Base-by-base conservation (phyloP, 2,888 invertebrate species). In the Tenthredo notha region DNA sequence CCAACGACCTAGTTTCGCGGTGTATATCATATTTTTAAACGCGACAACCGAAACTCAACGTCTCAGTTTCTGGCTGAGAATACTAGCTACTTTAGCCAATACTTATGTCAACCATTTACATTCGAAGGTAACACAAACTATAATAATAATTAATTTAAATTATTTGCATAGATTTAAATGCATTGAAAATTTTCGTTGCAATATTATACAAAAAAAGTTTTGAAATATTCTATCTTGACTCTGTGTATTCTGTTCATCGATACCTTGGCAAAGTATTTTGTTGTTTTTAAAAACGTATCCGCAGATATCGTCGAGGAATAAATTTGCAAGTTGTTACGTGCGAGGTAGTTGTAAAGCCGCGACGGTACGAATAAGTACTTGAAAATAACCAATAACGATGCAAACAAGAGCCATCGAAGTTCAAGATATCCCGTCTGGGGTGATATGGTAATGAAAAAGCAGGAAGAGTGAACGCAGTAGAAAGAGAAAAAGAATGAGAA, bases 1-100 rank as follows among this genome's bases (percentile, higher is more conserved):
- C 88, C 88, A 85, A 80, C 87, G 89, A 90, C 91, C 91, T 85
- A 90, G 87, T 91, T 91, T 86, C 87, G 85, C 58, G 10, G 61
- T 83, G 75, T 85, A 86, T 47, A 47, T 75, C 88, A 85, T 61
- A 25, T 61, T 87, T 87, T 86, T 86, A 82, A 86, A 87, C 87
- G 84, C 86, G 77, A 87, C 86, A 70, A 67, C 61, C 43, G 18
- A 75, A 47, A 47, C 75, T 43, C 40, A 40, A 47, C 15, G 75
- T 75, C 47, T 75, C 75, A 40, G 25, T 72, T 72, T 21, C 33
- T n/a, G 33, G 21, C 37, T 43, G 29, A 15, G 29, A 33, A 61
- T 25, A 25, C 25, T 25, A 2, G 2, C 61, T 61, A 61, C 25
- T 61, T 21, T 25, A 25, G 25, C 25, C 61, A 10, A 61, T 25